Base-by-base conservation (phyloP, 2,888 invertebrate species). In the Cryptosula pallasiana region DNA sequence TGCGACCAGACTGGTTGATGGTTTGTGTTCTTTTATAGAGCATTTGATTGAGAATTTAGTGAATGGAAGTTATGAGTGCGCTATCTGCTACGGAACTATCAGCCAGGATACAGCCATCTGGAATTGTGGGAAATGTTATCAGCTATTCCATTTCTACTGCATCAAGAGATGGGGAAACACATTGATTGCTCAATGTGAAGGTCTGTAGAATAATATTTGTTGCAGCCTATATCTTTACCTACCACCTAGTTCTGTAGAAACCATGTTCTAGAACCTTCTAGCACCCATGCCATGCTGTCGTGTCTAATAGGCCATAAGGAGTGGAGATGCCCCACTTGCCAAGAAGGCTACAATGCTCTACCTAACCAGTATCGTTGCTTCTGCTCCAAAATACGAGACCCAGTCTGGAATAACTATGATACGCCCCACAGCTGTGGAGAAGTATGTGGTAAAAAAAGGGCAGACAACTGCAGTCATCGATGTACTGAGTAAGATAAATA, bases 401-500 rank as follows among this genome's bases (percentile, higher is more conserved):
- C 83, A n/a, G 76, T 76, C 73, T 90, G 90, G 84, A 90, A 90
- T 81, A 90, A 92, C 0, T 89, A 89, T 58, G 90, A 91, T 73
- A 89, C 90, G 13, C 94, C 97, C 0, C 98, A 98, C 85, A 92
- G 92, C 34, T 98, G 98, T 83, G 96, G 95, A 0, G 91, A 92
- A 76, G 86, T 91, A 0, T 98, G 98, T 81, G 88, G 89, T n/a
- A 88, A 79, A 78, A 87, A 76, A 81, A 88, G 81, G 77, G 77
- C 76, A 32, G 80, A 77, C 0, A 80, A 83, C 74, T 88, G 88
- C 76, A 79, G 80, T 16, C 88, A 88, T 77, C 81, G 81, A 0
- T 95, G 95, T 84, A 90, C 89, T 16, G 85, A 94, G 77, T 84
- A 75, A 81, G 81, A 71, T 73, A 45, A 45, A 20, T 45, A 45